Percentiles rank a stretch among this genome's conserved stretches.
phyloP scores from a whole-genome alignment of 2,797 vertebrate species.

The Numenius phaeopus region DNA sequence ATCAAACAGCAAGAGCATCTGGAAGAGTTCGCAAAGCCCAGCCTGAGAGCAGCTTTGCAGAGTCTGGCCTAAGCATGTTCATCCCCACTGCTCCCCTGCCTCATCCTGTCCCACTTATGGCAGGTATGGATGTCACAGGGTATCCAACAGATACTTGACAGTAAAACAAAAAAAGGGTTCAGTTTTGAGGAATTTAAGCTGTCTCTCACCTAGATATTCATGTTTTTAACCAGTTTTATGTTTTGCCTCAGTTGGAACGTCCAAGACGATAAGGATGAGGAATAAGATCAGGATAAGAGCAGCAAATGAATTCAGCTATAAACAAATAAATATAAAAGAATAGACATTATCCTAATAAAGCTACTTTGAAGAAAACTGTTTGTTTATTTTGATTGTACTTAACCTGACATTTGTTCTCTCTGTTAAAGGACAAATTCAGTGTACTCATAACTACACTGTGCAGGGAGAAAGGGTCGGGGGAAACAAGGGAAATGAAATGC shows the following conservation, averaged over 20 bases:
- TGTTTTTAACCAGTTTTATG: background rate
- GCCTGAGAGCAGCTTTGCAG: background rate
- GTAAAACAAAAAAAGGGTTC: background rate
- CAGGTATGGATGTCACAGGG: rapidly evolving
- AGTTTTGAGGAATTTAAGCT: background rate
- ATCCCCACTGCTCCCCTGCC: background rate
- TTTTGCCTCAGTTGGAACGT: background rate
- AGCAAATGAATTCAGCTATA: background rate
- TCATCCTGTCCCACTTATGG: rapidly evolving
- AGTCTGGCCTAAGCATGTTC: background rate
- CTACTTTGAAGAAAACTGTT: background rate
- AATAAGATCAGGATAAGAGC: background rate
- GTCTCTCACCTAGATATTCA: background rate
- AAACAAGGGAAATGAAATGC: background rate
- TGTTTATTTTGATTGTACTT: background rate
- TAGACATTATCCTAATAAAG: background rate
- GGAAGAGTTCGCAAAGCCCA: background rate
- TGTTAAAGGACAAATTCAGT: background rate
- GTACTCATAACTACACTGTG: background rate
- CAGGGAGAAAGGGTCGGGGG: background rate
- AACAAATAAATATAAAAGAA: background rate
- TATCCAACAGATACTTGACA: background rate
- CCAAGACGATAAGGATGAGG: background rate
- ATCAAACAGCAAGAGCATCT: background rate
- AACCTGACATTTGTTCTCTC: background rate